phyloP scores from a whole-genome alignment of 2,797 vertebrate genomes.

The Furcifer pardalis region DNA sequence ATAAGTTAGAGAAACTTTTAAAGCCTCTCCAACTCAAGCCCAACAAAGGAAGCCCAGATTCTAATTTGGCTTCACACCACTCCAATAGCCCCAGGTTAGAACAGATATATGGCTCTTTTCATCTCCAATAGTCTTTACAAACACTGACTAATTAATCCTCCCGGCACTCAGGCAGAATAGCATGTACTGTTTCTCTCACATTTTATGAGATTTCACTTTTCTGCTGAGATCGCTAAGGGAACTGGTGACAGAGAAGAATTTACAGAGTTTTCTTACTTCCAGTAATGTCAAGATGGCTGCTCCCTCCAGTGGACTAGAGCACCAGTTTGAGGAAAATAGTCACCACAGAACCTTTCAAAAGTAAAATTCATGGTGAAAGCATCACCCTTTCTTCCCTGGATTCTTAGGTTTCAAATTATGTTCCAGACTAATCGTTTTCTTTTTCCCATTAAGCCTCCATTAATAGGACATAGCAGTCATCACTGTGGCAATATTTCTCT shows the following conservation, averaged over 20 bases:
- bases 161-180: neutral
- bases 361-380: neutral
- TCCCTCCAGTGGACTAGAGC: neutral
- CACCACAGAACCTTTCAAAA: neutral
- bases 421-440: neutral
- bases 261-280: no score
- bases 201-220: slow-evolving; percentile 16
- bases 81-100: slow-evolving; percentile 14
- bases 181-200: slow-evolving; percentile 6
- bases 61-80: slow-evolving; percentile 24
- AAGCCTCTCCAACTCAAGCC: slow-evolving; percentile 31
- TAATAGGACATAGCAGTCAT: neutral
- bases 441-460: neutral
- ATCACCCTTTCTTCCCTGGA: neutral
- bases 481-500: neutral
- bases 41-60: slow-evolving; percentile 7
- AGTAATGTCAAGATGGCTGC: neutral
- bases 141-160: slow-evolving; percentile 36
- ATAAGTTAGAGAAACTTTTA: slow-evolving; percentile 46
- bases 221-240: neutral
- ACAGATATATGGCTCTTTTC: slow-evolving; percentile 29
- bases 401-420: neutral
- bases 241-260: neutral
- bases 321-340: neutral
- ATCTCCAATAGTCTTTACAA: slow-evolving; percentile 27